Evolutionary conservation across 2,113 vertebrate genomes (phyloP).

Genomic region (Alligator sinensis): DNA sequence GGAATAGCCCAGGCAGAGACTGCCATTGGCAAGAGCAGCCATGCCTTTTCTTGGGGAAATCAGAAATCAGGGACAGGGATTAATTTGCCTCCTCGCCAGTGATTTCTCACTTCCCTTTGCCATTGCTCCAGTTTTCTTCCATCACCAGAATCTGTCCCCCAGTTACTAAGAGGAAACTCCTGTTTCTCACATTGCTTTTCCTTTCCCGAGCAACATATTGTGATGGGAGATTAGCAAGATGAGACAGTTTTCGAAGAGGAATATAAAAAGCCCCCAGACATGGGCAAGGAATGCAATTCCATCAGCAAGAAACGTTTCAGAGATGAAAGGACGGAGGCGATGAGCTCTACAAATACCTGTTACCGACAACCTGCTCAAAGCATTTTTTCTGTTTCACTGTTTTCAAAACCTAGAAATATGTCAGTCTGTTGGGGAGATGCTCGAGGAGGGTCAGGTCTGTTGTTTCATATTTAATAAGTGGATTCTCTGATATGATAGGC

Average conservation of each 20-base stretch:
- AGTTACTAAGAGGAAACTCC: neutral
- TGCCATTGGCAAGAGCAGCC: neutral
- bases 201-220: neutral
- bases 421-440: neutral
- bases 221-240: neutral
- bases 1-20: neutral
- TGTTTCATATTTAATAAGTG: neutral
- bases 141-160: neutral
- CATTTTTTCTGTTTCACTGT: neutral
- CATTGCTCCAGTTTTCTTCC: neutral
- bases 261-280: neutral
- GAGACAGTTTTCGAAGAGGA: neutral
- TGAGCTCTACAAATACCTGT: neutral
- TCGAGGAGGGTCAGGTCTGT: neutral
- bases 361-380: no score
- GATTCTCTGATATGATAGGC: neutral
- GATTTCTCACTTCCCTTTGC: neutral
- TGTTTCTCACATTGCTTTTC: neutral
- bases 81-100: neutral
- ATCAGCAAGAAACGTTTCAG: neutral
- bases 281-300: neutral
- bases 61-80: neutral
- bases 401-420: neutral
- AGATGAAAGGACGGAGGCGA: neutral
- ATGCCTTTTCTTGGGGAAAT: neutral